A percentile compares a stretch with the other conserved stretches of the same genome.
These are phyloP conservation scores for Pteropus alecto DNA, from an alignment of 2,113 vertebrate genomes.

Conservation along the genomic window DNA sequence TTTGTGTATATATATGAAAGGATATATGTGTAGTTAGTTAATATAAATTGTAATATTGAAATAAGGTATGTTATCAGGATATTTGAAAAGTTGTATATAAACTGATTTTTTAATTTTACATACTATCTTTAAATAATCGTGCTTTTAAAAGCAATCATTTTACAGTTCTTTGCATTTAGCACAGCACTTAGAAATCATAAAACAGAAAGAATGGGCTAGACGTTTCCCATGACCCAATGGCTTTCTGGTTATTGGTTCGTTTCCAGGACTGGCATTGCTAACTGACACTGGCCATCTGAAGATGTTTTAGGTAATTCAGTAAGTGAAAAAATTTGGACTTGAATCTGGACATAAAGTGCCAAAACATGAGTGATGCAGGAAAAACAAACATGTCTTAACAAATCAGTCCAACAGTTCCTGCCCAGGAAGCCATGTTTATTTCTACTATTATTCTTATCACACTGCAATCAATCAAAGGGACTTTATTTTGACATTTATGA, in stretches of 20 bases:
- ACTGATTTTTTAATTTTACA: neutral
- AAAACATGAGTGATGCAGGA: slow-evolving; percentile 20
- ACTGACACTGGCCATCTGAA: neutral
- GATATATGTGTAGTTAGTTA: neutral
- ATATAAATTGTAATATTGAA: neutral
- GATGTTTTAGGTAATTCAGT: neutral
- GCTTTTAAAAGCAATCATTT: neutral
- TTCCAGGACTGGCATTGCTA: neutral
- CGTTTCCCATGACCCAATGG: neutral
- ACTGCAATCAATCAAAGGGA: slow-evolving; percentile 66
- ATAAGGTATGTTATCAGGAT: neutral
- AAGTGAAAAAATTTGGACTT: neutral
- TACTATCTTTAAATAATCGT: neutral
- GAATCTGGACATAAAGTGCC: neutral
- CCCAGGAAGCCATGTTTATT: slow-evolving; percentile 51
- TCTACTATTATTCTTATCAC: slow-evolving; percentile 61
- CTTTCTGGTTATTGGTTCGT: neutral
- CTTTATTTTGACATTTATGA: slow-evolving; percentile 78
- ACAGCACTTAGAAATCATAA: neutral
- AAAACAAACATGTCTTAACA: slow-evolving; percentile 58
- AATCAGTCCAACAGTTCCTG: slow-evolving; percentile 8
- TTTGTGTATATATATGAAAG: neutral
- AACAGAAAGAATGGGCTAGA: neutral
- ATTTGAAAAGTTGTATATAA: neutral
- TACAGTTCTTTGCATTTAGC: neutral